phyloP scores from a whole-genome alignment of 2,113 vertebrate species.

The Ailuropoda melanoleuca region DNA sequence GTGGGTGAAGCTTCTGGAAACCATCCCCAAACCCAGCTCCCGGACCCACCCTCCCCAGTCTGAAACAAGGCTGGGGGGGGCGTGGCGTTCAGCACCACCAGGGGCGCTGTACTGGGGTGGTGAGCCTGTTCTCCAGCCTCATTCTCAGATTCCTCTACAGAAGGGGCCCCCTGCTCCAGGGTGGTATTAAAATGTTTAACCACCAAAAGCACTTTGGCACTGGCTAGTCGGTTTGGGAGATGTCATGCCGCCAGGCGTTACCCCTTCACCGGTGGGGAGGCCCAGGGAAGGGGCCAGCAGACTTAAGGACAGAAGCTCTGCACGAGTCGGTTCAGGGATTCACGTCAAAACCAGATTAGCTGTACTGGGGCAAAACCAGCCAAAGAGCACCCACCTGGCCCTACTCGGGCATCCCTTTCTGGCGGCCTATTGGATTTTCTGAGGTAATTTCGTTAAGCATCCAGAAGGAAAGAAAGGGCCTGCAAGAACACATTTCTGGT shows the following conservation, averaged over 20 bases:
- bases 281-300: neutral
- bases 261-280: neutral
- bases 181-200: neutral
- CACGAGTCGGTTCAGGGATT: neutral
- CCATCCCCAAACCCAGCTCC: neutral
- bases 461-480: neutral
- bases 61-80: too few species aligned
- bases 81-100: neutral
- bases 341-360: neutral
- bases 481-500: neutral
- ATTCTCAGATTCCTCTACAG: neutral
- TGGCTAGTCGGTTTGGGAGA: neutral
- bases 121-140: neutral
- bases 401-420: neutral
- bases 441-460: neutral
- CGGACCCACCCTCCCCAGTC: neutral
- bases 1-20: neutral
- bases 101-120: neutral
- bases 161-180: too few species aligned
- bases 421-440: neutral
- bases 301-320: neutral
- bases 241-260: neutral
- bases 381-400: neutral
- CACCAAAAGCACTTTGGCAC: neutral
- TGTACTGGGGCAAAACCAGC: neutral